Conservation (phyloP, 2,797 vertebrate genomes). For the Pseudochirops corinnae region DNA sequence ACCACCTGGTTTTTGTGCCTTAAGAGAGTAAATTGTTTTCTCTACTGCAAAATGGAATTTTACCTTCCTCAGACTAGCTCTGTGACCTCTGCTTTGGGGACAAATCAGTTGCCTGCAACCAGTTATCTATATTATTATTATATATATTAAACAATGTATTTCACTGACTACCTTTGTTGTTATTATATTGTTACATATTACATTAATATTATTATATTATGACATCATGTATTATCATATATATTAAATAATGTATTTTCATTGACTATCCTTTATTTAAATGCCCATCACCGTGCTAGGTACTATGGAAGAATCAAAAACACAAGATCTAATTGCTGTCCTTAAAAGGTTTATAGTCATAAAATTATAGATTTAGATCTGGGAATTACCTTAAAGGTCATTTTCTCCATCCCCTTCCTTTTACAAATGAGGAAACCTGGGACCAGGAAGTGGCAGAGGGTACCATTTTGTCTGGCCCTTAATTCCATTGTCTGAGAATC, state of each 20-base stretch:
- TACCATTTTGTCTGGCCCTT: background rate
- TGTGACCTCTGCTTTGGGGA: background rate
- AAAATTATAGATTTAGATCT: background rate
- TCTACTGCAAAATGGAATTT: background rate
- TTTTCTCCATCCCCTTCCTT: background rate
- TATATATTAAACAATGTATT: background rate
- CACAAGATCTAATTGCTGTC: background rate
- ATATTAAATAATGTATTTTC: background rate
- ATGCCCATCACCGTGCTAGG: background rate
- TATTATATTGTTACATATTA: too few relatives aligned
- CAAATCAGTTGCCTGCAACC: background rate
- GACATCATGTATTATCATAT: too few relatives aligned
- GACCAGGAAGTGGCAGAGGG: background rate
- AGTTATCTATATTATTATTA: background rate
- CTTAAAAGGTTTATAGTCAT: background rate
- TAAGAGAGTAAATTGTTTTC: background rate
- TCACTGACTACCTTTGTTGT: background rate
- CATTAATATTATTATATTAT: too few relatives aligned
- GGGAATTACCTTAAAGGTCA: background rate
- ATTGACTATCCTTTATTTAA: background rate
- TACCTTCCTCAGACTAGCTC: background rate
- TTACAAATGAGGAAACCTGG: background rate
- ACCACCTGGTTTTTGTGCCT: background rate
- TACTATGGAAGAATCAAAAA: background rate
- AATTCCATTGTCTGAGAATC: background rate